These are phyloP conservation scores for Muntiacus reevesi DNA, from an alignment of 2,113 vertebrate genomes.

Conservation along the genomic window DNA sequence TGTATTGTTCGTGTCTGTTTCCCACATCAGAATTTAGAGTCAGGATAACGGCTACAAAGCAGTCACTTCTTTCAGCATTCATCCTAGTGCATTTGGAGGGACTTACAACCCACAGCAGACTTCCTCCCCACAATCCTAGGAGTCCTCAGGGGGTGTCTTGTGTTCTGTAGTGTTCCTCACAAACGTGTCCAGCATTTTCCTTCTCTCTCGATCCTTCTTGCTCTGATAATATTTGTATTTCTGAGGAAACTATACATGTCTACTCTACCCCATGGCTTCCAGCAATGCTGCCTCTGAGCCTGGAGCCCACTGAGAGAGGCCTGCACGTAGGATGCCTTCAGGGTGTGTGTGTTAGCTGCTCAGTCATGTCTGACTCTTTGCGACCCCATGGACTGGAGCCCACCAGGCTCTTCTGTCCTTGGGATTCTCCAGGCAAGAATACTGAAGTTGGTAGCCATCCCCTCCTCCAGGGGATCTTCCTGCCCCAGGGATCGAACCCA, in stretches of 20 bases:
- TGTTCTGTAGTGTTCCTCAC: not conserved
- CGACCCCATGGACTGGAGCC: not conserved
- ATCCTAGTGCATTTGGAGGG: not conserved
- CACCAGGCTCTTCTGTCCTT: not conserved
- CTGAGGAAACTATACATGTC: not conserved
- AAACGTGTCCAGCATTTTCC: not conserved
- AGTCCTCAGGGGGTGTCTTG: not conserved
- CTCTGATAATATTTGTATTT: not conserved
- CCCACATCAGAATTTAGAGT: not conserved
- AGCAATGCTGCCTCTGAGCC: not conserved
- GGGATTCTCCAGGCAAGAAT: not conserved
- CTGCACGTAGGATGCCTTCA: not conserved
- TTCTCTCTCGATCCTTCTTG: not conserved
- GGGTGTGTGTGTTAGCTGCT: not conserved
- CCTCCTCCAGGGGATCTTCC: not conserved
- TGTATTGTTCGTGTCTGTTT: not conserved
- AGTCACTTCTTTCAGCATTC: not conserved
- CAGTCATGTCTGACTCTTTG: not conserved
- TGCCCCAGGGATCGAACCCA: fast-evolving
- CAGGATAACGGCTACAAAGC: not conserved
- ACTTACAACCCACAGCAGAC: not conserved
- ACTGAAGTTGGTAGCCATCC: not conserved
- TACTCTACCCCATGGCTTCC: not conserved
- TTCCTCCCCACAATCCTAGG: not conserved
- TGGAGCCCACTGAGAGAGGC: not conserved